Percentiles rank a stretch among this genome's conserved stretches.
phyloP scores from a whole-genome alignment of 1,140 invertebrate genomes.

The Paralvinella palmiformis region DNA sequence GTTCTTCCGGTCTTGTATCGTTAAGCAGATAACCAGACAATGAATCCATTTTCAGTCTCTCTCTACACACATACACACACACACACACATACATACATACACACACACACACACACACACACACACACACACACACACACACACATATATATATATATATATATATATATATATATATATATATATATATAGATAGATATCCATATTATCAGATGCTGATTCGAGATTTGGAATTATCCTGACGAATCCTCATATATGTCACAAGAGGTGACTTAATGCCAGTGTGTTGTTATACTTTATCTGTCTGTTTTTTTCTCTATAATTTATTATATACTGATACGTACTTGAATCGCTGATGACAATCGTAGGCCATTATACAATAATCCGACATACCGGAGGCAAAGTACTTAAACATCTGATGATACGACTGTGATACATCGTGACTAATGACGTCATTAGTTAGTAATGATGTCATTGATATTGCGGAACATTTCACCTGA shows the following conservation, averaged over 20 bases:
- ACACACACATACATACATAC: not conserved
- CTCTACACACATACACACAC: too few species aligned
- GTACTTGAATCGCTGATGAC: too few species aligned
- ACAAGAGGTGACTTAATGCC: not conserved
- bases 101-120: not conserved
- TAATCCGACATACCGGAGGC: too few species aligned
- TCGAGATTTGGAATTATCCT: not conserved
- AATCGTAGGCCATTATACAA: too few species aligned
- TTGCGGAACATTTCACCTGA: too few species aligned
- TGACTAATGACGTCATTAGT: too few species aligned
- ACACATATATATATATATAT: slow-evolving; percentile 1
- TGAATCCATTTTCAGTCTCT: too few species aligned
- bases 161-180: not conserved
- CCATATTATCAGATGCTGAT: not conserved
- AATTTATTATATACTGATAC: not conserved
- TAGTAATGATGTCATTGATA: too few species aligned
- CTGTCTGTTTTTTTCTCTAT: not conserved
- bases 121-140: not conserved
- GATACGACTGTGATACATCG: too few species aligned
- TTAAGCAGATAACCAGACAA: too few species aligned
- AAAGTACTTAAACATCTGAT: too few species aligned
- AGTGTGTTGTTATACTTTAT: not conserved
- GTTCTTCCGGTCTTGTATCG: too few species aligned
- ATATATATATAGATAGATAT: not conserved
- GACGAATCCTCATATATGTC: not conserved